phyloP scores from a whole-genome alignment of 2,888 invertebrate species.

The Onthophagus sagittarius region DNA sequence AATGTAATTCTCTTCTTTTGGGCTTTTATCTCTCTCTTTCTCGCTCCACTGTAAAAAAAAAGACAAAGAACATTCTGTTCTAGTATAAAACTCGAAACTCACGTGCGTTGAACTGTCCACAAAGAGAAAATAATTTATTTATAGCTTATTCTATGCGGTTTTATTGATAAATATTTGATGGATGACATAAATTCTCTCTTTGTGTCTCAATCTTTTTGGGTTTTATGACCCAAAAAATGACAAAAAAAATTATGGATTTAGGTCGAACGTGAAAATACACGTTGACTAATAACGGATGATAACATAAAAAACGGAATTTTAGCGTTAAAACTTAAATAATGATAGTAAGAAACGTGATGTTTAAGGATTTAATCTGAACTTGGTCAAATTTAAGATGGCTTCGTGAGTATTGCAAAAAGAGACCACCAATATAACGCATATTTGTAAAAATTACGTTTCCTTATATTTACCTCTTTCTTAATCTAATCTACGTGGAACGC shows the following conservation, averaged over 20 bases:
- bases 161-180: background rate
- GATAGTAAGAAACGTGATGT: slow-evolving; percentile 9
- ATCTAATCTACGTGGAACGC: slow-evolving; percentile 27
- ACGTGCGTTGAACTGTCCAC: background rate
- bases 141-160: background rate
- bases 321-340: background rate
- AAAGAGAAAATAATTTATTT: background rate
- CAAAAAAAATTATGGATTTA: background rate
- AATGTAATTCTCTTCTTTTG: slow-evolving; percentile 10
- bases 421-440: slow-evolving; percentile 18
- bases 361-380: slow-evolving; percentile 15
- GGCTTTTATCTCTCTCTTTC: slow-evolving; percentile 12
- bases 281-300: background rate
- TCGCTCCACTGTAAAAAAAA: slow-evolving; percentile 14
- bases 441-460: slow-evolving; percentile 12
- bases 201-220: slow-evolving; percentile 1
- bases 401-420: slow-evolving; percentile 25
- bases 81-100: background rate
- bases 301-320: background rate
- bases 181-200: slow-evolving; percentile 10
- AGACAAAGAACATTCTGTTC: slow-evolving; percentile 3
- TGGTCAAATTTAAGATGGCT: slow-evolving; percentile 28
- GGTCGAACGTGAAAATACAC: background rate
- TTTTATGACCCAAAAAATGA: background rate
- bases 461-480: slow-evolving; percentile 27